Evolutionary conservation across 2,888 invertebrate genomes (phyloP), one percentile per base, ranked within the genome.

Genomic region (Thera britannica): DNA sequence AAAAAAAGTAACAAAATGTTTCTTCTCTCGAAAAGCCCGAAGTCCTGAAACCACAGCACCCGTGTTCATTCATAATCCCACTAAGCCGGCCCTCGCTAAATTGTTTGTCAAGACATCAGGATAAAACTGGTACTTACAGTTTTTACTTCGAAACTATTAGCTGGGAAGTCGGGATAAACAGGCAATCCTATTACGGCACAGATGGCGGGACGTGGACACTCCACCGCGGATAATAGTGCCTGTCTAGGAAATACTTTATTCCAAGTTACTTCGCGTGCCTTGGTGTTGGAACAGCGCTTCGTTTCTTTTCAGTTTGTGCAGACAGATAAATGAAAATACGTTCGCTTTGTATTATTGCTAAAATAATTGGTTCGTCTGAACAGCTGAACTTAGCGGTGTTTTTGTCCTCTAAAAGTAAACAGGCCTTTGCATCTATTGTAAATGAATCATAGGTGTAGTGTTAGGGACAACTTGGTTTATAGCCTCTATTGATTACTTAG

Each of bases 181-280:
- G 83, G 80, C 84, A 79, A 85, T 87, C 83, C 81, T 83, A 86
- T 88, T 88, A 86, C 80, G 77, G 57, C 61, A 60, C 81, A 81
- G 81, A 83, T 84, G 82, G 55, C 73, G 81, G 78, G 77, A 63
- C 57, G 64, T 68, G 72, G 65, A 72, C 60, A 56, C 65, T 52
- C 58, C 11, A 51, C 55, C 59, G 38, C 48, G 56, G 55, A 65
- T 60, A 65, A 65, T 65, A 67, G 62, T 44, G 56, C 66, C 68
- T 70, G 58, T 59, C 65, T 60, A 12, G 57, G 58, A 69, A 70
- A 71, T 73, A 75, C 73, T 73, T 75, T 72, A 67, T 73, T 72
- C 58, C 52, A 60, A 52, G 52, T 61, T 61, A 54, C 51, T 61
- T 34, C 68, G 62, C 59, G 55, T 55, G 58, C 66, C 65, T 72